Percentiles rank a stretch among this genome's conserved stretches.
phyloP scores from a whole-genome alignment of 2,888 invertebrate genomes.

The Hymenopus coronatus region DNA sequence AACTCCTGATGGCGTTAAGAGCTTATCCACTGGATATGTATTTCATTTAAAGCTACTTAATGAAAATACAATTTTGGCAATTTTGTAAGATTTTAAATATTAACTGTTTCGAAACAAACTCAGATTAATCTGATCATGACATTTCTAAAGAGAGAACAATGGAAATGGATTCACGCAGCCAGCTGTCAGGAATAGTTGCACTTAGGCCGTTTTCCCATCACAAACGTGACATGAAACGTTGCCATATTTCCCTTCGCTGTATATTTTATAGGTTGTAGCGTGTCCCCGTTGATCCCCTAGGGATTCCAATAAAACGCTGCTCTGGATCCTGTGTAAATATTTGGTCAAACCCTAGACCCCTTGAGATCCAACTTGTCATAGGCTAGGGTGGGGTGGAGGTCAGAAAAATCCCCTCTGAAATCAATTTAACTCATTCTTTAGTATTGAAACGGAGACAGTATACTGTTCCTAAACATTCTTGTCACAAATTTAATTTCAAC shows the following conservation, averaged over 20 bases:
- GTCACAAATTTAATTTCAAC: no score
- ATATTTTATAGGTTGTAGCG: background rate
- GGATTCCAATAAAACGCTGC: constrained; percentile 4
- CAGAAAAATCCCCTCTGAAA: background rate
- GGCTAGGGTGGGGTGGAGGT: background rate
- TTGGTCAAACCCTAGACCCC: background rate
- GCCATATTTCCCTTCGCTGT: background rate
- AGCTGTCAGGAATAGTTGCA: background rate
- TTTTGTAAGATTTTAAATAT: no score
- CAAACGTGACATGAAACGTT: background rate
- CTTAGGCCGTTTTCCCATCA: background rate
- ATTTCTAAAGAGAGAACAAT: no score
- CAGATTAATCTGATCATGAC: no score
- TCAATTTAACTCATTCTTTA: background rate
- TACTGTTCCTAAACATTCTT: no score
- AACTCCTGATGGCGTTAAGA: no score
- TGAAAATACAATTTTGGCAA: no score
- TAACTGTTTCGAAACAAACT: no score
- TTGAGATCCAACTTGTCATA: background rate
- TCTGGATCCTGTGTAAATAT: constrained; percentile 2
- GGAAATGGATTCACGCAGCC: background rate
- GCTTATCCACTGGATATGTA: no score
- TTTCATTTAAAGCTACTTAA: no score
- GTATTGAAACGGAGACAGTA: no score
- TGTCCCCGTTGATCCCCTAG: background rate